Evolutionary conservation across 2,888 invertebrate species (phyloP).

Genomic region (Calephelis perditalis): DNA sequence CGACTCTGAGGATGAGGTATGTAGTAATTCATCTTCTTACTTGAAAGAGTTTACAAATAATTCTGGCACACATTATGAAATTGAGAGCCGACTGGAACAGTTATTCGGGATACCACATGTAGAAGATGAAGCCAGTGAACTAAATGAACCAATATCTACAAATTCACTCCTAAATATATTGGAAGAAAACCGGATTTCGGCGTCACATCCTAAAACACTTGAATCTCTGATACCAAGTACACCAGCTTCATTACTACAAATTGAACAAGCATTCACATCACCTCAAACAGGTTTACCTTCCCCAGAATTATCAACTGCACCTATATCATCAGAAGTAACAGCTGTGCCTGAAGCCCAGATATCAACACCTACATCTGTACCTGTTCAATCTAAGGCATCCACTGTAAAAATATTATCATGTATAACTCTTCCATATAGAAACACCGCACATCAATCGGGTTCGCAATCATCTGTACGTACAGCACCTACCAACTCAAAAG

Average conservation of each 20-base stretch:
- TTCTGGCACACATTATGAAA: background rate
- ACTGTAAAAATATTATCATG: conserved; percentile 1
- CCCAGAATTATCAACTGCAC: background rate
- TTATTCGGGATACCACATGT: background rate
- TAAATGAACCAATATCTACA: background rate
- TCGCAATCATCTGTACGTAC: conserved; percentile 3
- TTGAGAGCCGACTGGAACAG: background rate
- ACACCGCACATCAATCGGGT: background rate
- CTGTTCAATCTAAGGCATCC: background rate
- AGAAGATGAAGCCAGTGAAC: background rate
- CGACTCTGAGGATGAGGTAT: background rate
- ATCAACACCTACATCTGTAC: background rate
- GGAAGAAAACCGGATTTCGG: background rate
- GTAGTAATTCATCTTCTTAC: background rate
- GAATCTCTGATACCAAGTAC: background rate
- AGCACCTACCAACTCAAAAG: background rate
- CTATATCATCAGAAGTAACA: background rate
- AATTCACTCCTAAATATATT: too few relatives aligned
- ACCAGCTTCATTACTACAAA: background rate
- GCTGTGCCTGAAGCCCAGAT: background rate
- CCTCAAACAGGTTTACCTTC: background rate
- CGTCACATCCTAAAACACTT: background rate
- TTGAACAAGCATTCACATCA: background rate
- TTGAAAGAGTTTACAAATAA: conserved; percentile 1
- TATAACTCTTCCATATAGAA: conserved; percentile 2